Conservation (phyloP, 2,797 vertebrate species). For the Clarias pachynema region DNA sequence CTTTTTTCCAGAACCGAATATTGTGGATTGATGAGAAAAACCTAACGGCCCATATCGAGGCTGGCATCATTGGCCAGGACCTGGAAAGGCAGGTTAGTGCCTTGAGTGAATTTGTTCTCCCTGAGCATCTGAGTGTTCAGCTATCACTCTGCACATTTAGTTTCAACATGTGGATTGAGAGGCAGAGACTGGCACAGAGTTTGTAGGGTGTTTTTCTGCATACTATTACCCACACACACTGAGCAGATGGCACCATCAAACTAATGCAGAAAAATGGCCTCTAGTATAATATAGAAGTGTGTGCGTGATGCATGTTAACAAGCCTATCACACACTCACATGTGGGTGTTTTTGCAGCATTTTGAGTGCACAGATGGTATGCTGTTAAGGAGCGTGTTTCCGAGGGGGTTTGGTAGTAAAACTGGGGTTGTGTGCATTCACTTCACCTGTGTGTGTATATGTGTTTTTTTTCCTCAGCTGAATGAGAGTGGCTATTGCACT, state of each 20-base stretch:
- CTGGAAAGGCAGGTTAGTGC: constrained; percentile 90
- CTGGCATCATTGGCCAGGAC: constrained; percentile 95
- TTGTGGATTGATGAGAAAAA: constrained; percentile 98
- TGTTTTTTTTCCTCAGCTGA: constrained; percentile 81
- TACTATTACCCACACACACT: constrained; percentile 36
- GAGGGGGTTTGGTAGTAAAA: constrained; percentile 80
- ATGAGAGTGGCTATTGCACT: constrained; percentile 94
- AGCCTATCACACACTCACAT: constrained; percentile 63
- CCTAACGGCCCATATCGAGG: constrained; percentile 90
- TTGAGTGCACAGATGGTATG: constrained; percentile 85
- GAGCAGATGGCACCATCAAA: constrained; percentile 90
- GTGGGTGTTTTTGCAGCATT: constrained; percentile 70
- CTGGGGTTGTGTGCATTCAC: constrained; percentile 53
- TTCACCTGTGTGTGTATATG: constrained; percentile 59
- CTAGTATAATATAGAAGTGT: constrained; percentile 78
- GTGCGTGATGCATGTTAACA: constrained; percentile 77
- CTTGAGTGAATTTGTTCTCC: not conserved
- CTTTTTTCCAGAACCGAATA: constrained; percentile 85
- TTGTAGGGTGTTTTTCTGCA: not conserved
- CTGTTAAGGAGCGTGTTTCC: constrained; percentile 82
- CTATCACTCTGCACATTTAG: constrained; percentile 8
- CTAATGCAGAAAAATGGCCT: constrained; percentile 91
- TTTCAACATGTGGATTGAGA: constrained; percentile 35
- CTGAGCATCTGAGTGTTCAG: constrained; percentile 10
- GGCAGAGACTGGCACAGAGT: constrained; percentile 16